Evolutionary conservation across 2,888 invertebrate genomes (phyloP), one percentile per base, ranked within the genome.

Genomic region (Chloroclystis v-ata): DNA sequence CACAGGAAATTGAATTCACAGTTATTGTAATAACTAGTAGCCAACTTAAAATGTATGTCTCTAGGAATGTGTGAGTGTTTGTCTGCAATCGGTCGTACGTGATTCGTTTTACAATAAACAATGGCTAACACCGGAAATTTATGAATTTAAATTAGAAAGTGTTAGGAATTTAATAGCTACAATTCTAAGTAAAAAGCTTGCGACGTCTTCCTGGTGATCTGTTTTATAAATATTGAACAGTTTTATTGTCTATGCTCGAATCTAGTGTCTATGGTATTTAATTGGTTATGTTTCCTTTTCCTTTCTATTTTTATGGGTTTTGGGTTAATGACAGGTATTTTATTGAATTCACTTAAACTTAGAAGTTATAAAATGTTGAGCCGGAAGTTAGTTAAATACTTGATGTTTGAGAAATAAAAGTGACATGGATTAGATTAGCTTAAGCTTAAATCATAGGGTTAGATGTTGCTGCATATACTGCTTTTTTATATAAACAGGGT

Each of bases 101-200:
- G 85, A 75, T 59, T 53, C 49, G 79, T 59, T 58, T 83, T 62
- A 67, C 73, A 82, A 83, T 75, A 67, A 63, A 65, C 57, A 63
- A 71, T 68, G 67, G 69, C 68, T 72, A 75, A 74, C 82, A 85
- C 86, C 86, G 86, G 87, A 87, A 84, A 87, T 85, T 84, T 86
- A 87, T 85, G 83, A 85, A 87, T 87, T 84, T 82, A 80, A 85
- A 87, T 86, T 80, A 78, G 85, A 85, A 85, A 85, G 84, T 85
- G 87, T 81, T 78, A 82, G 78, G 85, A 85, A 85, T 87, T 82
- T 85, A 83, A 86, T 87, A 47, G 44, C 56, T 56, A 53, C 54
- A 59, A 38, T 59, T 59, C 59, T 59, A 29, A 56, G 59, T 56
- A 59, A 56, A 56, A 59, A 55, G 46, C 45, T 43, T 35, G 60